Base-by-base conservation (phyloP, 2,113 vertebrate genomes). In the Tapirus terrestris region DNA sequence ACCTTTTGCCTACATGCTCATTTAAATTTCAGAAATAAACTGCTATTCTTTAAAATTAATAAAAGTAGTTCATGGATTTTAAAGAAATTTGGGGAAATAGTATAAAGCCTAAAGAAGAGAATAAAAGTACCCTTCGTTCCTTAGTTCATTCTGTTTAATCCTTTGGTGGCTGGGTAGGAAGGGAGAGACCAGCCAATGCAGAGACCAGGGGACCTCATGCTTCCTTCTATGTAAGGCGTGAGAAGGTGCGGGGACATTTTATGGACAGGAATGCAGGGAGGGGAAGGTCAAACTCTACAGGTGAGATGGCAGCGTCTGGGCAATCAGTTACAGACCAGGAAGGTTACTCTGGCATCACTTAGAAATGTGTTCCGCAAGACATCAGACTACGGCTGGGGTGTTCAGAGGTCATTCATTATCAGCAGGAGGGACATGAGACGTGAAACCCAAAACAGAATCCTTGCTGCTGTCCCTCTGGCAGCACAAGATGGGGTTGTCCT, bases 11-110 rank as follows among this genome's bases (percentile, higher is more conserved):
- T 51, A 8, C 9, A 18, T n/a, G 10, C 7, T 60, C 25, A 14
- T n/a, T 75, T 94, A 72, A 48, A 63, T 65, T 79, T 79, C 51
- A 97, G 68, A 94, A 88, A 65, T 12, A 79, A 87, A 60, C 12
- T 13, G 6, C 43, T n/a, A 51, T 16, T 73, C 13, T 68, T 94
- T 72, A n/a, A 86, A 87, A 91, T 77, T 36, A 75, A 53, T 73
- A 53, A 82, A 72, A 79, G 43, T 5, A 43, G 16, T 65, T 83
- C 48, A 7, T 86, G 48, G 43, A 68, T 58, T 68, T 53, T 77
- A 70, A 77, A 63, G n/a, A 76, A 85, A 56, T 25, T 72, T 36
- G 8, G 31, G 14, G 11, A 60, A 80, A 25, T 89, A 43, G 16
- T 85, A 27, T 60, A 51, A 60, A 92, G 10, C 25, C 58, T 63